A percentile compares a stretch with the other conserved stretches of the same genome.
Evolutionary conservation across 2,113 vertebrate genomes (phyloP).

Genomic region (Toxotes jaculatrix): DNA sequence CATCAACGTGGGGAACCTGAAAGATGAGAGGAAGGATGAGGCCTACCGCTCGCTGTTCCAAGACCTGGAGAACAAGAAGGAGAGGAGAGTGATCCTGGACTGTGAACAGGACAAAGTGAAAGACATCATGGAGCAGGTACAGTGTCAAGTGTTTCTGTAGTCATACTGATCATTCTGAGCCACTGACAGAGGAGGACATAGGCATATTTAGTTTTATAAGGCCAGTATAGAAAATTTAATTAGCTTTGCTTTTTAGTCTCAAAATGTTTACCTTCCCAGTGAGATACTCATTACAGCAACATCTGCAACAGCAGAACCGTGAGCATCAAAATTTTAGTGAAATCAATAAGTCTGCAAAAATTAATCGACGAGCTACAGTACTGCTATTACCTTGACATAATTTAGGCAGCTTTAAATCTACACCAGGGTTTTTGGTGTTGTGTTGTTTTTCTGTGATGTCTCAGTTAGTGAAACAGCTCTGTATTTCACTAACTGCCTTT

Average conservation of each 20-base stretch:
- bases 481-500: background rate
- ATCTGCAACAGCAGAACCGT: background rate
- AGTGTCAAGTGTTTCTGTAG: background rate
- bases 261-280: background rate
- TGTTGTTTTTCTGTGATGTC: background rate
- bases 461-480: background rate
- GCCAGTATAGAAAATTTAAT: too few relatives aligned
- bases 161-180: background rate
- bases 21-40: constrained; percentile 98
- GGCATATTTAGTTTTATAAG: background rate
- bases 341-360: background rate
- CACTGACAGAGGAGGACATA: background rate
- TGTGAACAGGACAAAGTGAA: constrained; percentile 99
- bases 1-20: constrained; percentile 98
- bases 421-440: background rate
- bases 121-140: constrained; percentile 99
- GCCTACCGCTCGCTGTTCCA: constrained; percentile 97
- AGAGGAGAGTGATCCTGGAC: constrained; percentile 96
- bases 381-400: background rate
- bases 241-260: too few relatives aligned
- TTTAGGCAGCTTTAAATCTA: too few relatives aligned
- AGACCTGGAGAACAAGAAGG: constrained; percentile 97
- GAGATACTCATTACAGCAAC: background rate
- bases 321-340: background rate
- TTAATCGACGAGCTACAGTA: background rate